A percentile compares a stretch with the other conserved stretches of the same genome.
Evolutionary conservation across 2,113 vertebrate genomes (phyloP).

Genomic region (Eira barbara): DNA sequence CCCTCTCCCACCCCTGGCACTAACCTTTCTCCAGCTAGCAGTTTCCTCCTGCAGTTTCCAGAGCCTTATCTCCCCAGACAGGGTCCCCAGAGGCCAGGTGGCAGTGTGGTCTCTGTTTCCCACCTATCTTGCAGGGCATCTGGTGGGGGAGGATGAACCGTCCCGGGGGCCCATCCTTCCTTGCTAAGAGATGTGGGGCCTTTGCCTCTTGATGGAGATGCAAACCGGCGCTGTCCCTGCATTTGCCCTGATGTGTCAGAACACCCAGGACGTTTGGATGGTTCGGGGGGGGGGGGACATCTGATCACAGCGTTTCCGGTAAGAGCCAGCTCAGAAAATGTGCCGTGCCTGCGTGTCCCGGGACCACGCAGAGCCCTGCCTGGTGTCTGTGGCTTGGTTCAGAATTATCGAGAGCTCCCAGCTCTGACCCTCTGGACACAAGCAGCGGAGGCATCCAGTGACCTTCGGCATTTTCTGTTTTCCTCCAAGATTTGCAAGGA

Average conservation of each 20-base stretch:
- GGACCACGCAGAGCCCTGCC: background rate
- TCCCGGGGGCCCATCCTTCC: background rate
- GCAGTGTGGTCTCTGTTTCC: background rate
- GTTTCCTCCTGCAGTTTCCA: background rate
- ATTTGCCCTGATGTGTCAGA: background rate
- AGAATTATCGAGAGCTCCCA: rapidly evolving
- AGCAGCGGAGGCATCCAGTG: rapidly evolving
- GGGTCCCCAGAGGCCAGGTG: background rate
- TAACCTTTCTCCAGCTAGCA: background rate
- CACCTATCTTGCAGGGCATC: background rate
- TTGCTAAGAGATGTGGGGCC: background rate
- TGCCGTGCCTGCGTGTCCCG: rapidly evolving
- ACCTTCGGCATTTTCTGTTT: background rate
- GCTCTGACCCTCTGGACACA: background rate
- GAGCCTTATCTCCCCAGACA: background rate
- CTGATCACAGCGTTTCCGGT: background rate
- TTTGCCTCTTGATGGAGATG: background rate
- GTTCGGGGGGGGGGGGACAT: background rate
- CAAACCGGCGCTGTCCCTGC: background rate
- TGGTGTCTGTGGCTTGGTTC: background rate
- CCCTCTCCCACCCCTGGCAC: slow-evolving; percentile 51
- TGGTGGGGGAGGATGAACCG: background rate
- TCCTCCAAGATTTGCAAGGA: background rate
- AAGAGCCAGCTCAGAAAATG: background rate
- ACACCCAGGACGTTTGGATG: background rate